Conservation (phyloP, 2,888 invertebrate species). For the Melieria omissa region DNA sequence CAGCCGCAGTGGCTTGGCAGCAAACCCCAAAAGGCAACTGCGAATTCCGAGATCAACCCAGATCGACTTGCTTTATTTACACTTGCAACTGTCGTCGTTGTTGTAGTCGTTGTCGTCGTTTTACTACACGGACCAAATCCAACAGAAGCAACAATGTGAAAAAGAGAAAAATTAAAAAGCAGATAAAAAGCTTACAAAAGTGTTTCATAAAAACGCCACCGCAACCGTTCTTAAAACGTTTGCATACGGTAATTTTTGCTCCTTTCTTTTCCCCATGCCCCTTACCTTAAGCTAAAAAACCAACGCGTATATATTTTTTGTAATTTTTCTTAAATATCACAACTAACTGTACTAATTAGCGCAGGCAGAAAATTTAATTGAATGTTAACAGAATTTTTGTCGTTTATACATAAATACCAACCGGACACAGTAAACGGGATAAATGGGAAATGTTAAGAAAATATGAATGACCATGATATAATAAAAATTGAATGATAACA, state of each 20-base stretch:
- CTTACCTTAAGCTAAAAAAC: not conserved
- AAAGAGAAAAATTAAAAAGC: not conserved
- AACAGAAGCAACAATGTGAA: not conserved
- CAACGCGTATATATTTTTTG: not conserved
- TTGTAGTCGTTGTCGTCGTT: too few relatives aligned
- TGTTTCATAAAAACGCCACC: not conserved
- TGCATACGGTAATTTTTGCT: not conserved
- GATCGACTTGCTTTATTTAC: too few relatives aligned
- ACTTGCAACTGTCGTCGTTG: too few relatives aligned
- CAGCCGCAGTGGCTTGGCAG: too few relatives aligned
- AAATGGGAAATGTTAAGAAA: too few relatives aligned
- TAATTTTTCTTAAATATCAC: not conserved
- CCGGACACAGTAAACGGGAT: not conserved
- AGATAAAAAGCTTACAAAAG: not conserved
- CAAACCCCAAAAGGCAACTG: too few relatives aligned
- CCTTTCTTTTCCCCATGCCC: not conserved
- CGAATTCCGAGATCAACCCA: too few relatives aligned
- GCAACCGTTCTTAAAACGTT: not conserved
- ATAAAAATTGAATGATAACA: too few relatives aligned
- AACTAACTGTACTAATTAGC: not conserved
- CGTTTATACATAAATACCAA: not conserved
- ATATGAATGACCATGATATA: too few relatives aligned
- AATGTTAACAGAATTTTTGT: constrained; percentile 3
- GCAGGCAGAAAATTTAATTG: not conserved
- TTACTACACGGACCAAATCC: too few relatives aligned